phyloP scores from a whole-genome alignment of 2,797 vertebrate genomes.

The Hypotaenidia okinawae region DNA sequence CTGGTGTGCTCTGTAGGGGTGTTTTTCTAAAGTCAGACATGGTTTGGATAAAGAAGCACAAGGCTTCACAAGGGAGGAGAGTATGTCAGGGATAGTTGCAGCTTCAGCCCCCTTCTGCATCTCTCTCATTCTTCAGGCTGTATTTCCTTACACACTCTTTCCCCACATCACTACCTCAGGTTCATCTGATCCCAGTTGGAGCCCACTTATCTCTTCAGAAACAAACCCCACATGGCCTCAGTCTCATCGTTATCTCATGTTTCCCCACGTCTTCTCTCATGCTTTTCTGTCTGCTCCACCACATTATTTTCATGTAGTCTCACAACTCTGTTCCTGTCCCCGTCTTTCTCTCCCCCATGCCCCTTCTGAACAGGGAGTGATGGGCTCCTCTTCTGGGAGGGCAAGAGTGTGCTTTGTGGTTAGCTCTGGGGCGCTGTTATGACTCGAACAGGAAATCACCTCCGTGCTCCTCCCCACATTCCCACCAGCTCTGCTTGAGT shows the following conservation, averaged over 20 bases:
- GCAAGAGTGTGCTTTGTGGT: conserved; percentile 18
- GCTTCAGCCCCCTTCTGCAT: background rate
- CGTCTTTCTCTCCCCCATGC: background rate
- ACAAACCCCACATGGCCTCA: background rate
- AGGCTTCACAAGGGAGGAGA: background rate
- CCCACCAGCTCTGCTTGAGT: background rate
- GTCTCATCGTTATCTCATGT: background rate
- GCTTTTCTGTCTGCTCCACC: background rate
- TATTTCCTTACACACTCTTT: background rate
- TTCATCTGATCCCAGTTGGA: background rate
- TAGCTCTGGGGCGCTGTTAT: background rate
- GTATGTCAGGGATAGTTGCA: background rate
- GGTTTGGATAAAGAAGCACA: background rate
- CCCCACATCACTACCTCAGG: background rate
- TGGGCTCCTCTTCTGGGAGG: background rate
- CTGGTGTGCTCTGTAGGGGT: background rate
- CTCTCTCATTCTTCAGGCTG: background rate
- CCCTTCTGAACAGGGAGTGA: background rate
- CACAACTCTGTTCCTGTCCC: background rate
- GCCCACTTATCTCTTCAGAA: background rate
- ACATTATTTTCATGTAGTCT: background rate
- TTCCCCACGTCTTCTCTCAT: background rate
- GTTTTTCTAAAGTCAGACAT: background rate
- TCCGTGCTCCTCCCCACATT: background rate
- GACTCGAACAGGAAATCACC: conserved; percentile 40